Conservation (phyloP, 2,113 vertebrate genomes). For the Gymnorhina tibicen region DNA sequence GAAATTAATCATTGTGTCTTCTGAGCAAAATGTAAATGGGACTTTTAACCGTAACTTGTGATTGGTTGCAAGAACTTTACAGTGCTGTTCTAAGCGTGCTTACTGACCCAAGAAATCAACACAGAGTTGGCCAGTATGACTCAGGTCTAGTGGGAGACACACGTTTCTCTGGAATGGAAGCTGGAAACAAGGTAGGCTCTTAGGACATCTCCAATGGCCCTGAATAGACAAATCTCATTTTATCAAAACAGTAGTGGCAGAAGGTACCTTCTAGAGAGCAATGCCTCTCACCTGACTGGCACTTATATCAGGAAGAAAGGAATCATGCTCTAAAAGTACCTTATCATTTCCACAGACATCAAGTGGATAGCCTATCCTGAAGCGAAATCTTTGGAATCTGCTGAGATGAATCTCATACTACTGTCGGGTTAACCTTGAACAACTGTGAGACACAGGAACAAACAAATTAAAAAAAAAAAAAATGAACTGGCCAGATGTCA, state of each 20-base stretch:
- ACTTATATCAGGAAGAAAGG: background rate
- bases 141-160: background rate
- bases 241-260: background rate
- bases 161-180: background rate
- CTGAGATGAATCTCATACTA: background rate
- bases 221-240: accelerated
- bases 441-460: background rate
- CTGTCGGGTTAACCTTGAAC: background rate
- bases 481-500: background rate
- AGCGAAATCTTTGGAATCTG: background rate
- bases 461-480: background rate
- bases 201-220: background rate
- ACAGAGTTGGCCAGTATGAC: background rate
- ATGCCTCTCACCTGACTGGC: background rate
- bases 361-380: background rate
- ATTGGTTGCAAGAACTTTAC: background rate
- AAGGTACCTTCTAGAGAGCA: background rate
- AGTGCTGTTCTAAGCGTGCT: background rate
- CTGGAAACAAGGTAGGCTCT: background rate
- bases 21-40: background rate
- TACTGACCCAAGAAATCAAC: background rate
- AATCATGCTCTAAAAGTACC: background rate
- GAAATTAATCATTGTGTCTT: background rate
- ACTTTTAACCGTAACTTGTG: background rate
- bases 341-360: background rate